Evolutionary conservation across 2,797 vertebrate species (phyloP), one percentile per base, ranked within the genome.

Genomic region (Malacoctenus gilli): DNA sequence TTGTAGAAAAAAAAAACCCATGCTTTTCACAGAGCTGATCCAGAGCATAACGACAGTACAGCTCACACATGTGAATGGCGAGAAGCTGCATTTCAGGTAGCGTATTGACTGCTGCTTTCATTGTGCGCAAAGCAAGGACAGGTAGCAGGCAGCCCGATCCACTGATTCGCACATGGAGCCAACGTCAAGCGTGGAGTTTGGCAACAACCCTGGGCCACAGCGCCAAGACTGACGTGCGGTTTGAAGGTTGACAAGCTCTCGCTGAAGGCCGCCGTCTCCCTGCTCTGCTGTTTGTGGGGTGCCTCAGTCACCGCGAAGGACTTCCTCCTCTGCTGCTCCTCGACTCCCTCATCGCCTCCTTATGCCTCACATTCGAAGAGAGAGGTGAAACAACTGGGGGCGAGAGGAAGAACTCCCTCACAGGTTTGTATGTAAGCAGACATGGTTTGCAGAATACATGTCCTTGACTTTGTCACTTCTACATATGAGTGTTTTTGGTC

Each of bases 211-310:
- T 10, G 43, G 32, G 34, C 3, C 28, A 31, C 30, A 15, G 0
- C 28, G 42, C 39, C 23, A 18, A 18, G 32, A 31, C 7, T 43
- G 49, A 62, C 37, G 48, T 31, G 41, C 14, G 41, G 22, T 31
- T 18, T 9, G 3, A 32, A 53, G 37, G 47, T 21, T 63, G 61
- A 74, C 53, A 34, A 60, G 59, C 31, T 47, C 23, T 31, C 35
- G 42, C 31, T 22, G 5, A 61, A 41, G 32, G 35, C 11, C 1
- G 1, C 14, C 7, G 3, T 44, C 36, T 60, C 11, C 16, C 19
- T 32, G 34, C 25, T 58, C 52, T 54, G 13, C 20, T 25, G 43
- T 36, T 20, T 18, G 15, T 20, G n/a, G 22, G 38, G 16, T 9
- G 38, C 47, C 22, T 40, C 12, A 43, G n/a, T n/a, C n/a, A n/a